Conservation (phyloP, 2,888 invertebrate genomes). For the Augochlorella aurata region DNA sequence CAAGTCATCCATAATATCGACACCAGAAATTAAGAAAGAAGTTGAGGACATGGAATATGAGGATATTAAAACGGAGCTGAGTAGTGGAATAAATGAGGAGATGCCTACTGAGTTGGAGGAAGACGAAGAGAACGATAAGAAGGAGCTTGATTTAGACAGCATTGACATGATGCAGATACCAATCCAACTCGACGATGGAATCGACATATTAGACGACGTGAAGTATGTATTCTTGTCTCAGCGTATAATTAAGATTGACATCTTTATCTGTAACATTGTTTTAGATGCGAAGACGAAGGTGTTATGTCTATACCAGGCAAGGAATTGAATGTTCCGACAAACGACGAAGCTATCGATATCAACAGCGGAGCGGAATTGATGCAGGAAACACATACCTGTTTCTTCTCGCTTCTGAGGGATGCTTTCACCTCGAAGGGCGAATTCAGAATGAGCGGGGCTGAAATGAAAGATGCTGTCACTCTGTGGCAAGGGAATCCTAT, state of each 20-base stretch:
- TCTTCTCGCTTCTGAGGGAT: conserved; percentile 93
- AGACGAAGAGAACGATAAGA: conserved; percentile 76
- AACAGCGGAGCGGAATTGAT: conserved; percentile 84
- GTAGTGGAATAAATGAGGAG: conserved; percentile 65
- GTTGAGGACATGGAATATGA: conserved; percentile 78
- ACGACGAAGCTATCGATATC: conserved; percentile 74
- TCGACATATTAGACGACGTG: conserved; percentile 83
- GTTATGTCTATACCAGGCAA: conserved; percentile 77
- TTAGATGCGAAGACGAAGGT: conserved; percentile 75
- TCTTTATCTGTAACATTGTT: not conserved
- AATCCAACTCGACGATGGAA: conserved; percentile 87
- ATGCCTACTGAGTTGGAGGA: conserved; percentile 72
- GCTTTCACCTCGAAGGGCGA: conserved; percentile 93
- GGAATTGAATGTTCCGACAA: conserved; percentile 68
- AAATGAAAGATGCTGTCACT: conserved; percentile 88
- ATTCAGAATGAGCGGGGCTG: conserved; percentile 90
- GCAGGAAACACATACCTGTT: conserved; percentile 92
- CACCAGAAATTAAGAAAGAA: conserved; percentile 78
- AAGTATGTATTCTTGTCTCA: conserved; percentile 75
- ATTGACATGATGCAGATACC: conserved; percentile 91
- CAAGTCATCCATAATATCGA: conserved; percentile 65
- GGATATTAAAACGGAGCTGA: conserved; percentile 74
- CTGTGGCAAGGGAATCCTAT: conserved; percentile 91
- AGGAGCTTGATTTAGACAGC: conserved; percentile 83
- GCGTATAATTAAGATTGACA: not conserved